Evolutionary conservation across 1,140 invertebrate species (phyloP).

Genomic region (Aporrectodea caliginosa): DNA sequence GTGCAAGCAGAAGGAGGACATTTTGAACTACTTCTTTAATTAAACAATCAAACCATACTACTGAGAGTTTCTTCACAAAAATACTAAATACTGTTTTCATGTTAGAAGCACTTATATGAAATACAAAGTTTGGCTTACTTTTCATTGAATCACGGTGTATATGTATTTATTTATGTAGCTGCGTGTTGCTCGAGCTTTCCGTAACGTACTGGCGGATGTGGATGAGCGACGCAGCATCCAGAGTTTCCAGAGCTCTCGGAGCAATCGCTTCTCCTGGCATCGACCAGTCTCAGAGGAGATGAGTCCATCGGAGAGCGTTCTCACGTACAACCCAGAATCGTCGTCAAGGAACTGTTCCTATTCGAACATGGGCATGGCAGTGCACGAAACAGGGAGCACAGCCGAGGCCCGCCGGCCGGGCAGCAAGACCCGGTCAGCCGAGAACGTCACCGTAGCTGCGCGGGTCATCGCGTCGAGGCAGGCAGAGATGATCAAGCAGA

Average conservation of each 20-base stretch:
- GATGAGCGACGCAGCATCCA: conserved; percentile 93
- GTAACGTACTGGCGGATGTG: conserved; percentile 97
- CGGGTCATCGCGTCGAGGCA: conserved; percentile 8
- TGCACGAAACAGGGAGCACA: neutral
- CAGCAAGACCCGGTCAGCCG: conserved; percentile 15
- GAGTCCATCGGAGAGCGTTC: conserved; percentile 18
- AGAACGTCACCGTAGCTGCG: conserved; percentile 6
- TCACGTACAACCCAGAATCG: neutral
- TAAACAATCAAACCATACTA: no score
- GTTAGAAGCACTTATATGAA: no score
- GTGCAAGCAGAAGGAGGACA: no score
- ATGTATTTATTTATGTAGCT: no score
- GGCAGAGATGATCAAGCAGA: conserved; percentile 18
- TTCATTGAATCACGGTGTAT: no score
- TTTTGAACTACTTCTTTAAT: no score
- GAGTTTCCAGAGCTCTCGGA: conserved; percentile 94
- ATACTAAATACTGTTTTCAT: no score
- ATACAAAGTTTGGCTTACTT: no score
- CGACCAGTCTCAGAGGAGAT: conserved; percentile 70
- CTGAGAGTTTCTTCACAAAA: no score
- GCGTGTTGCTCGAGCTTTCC: conserved; percentile 99
- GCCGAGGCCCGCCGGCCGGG: neutral
- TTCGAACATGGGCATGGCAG: conserved; percentile 15
- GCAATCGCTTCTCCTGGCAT: conserved; percentile 71
- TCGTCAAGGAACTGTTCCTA: conserved; percentile 17